phyloP scores from a whole-genome alignment of 2,888 invertebrate species.

The Agonopterix subpropinquella region DNA sequence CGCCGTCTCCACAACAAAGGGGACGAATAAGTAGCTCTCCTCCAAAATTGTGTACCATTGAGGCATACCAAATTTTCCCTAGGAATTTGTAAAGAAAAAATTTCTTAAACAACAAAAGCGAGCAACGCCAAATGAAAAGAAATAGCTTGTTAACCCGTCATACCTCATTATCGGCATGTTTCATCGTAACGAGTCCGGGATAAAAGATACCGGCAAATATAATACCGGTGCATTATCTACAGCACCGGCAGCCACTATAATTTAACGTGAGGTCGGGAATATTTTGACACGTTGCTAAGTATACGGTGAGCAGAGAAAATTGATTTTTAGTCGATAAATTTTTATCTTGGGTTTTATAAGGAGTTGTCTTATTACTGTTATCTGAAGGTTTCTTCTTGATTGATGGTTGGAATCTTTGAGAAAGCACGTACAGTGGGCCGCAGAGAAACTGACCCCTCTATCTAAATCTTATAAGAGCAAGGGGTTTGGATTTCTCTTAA shows the following conservation, averaged over 20 bases:
- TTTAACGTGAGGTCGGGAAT: conserved; percentile 14
- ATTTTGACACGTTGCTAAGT: conserved; percentile 21
- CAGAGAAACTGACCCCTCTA: no score
- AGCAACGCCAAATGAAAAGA: conserved; percentile 43
- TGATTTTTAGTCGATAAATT: background rate
- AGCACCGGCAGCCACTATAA: conserved; percentile 1
- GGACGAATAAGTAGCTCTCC: no score
- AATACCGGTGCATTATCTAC: conserved; percentile 6
- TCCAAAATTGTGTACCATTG: no score
- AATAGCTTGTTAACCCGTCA: conserved; percentile 48
- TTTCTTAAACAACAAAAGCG: conserved; percentile 6
- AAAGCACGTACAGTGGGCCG: no score
- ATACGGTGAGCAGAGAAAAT: conserved; percentile 4
- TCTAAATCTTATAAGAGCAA: no score
- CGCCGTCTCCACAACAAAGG: no score
- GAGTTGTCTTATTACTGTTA: no score
- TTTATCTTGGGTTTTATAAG: background rate
- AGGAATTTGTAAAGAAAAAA: no score
- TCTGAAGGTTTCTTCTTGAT: no score
- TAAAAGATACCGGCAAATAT: conserved; percentile 18
- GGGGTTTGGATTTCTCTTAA: no score
- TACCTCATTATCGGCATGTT: conserved; percentile 50
- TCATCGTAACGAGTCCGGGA: conserved; percentile 43
- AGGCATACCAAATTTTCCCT: no score
- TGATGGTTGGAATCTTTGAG: no score